A percentile compares a stretch with the other conserved stretches of the same genome.
phyloP scores from a whole-genome alignment of 2,113 vertebrate species.

The Regulus satrapa region DNA sequence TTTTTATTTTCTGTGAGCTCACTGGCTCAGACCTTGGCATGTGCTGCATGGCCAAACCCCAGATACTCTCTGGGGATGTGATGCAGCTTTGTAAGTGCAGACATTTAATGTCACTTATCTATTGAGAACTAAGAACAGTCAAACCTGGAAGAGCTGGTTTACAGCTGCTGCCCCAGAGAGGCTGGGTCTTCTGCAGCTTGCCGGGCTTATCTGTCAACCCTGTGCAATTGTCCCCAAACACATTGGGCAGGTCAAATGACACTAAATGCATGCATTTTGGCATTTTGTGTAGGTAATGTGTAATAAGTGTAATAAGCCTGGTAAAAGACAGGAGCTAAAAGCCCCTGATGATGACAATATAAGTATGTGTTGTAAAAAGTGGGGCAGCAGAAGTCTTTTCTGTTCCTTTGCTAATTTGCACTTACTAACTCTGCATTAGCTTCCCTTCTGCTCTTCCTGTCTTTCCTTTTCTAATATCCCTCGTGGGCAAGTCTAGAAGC shows the following conservation, averaged over 20 bases:
- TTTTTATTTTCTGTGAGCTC: neutral
- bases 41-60: neutral
- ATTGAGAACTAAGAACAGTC: neutral
- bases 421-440: neutral
- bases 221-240: neutral
- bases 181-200: neutral
- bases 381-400: neutral
- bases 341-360: neutral
- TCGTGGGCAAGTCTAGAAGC: neutral
- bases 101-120: neutral
- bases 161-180: neutral
- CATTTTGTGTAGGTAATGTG: neutral
- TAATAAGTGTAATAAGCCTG: neutral
- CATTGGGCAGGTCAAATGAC: neutral
- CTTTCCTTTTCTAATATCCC: neutral
- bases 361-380: neutral
- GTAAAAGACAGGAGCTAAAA: neutral
- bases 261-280: neutral
- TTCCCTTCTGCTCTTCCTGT: neutral
- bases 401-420: neutral
- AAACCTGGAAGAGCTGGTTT: neutral
- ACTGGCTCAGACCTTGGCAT: neutral
- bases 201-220: neutral
- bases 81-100: neutral
- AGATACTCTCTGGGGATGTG: rapidly evolving